Base-by-base conservation (phyloP, 2,888 invertebrate species). In the Panzeria rudis region DNA sequence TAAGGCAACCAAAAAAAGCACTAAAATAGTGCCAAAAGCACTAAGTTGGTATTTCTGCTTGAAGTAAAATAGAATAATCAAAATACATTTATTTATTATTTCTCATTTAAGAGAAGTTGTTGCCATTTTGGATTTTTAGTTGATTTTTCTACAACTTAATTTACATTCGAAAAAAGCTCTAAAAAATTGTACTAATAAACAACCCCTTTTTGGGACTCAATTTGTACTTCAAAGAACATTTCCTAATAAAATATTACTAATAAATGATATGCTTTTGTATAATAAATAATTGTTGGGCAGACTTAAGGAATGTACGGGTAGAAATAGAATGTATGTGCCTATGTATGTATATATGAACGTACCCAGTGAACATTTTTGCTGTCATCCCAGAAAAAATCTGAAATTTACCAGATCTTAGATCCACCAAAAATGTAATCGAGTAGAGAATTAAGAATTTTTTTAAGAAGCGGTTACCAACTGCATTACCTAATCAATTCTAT, bases 221-320 rank as follows among this genome's bases (percentile, higher is more conserved):
- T 23, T 41, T 52, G 25, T 25, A 52, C 52, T 73, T 73, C 72
- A 73, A 73, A 73, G 61, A 61, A 64, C 11, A 15, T 38, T 44
- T 66, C 29, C 25, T 75, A 66, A 66, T 44, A 54, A 76, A 66
- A 66, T 76, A 66, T 76, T 23, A 44, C 29, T 66, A 66, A 76
- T 56, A 44, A 66, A 66, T 56, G 8, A 9, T 41, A 66, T 25
- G 5, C 38, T 52, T 75, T 62, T 62, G 35, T 62, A 25, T 35
- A 50, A 50, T 50, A 44, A 76, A 76, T 56, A 56, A 66, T 66
- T 76, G 66, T 44, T 15, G 32, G 20, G 7, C 41, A 38, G 38
- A 25, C 8, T 15, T 4, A 32, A 47, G 15, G 7, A 32, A 15
- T 29, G 29, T 11, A 25, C 4, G 29, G 20, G 32, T 13, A 7